These are phyloP conservation scores for Tapirus terrestris DNA, from an alignment of 2,113 vertebrate species.

Conservation along the genomic window DNA sequence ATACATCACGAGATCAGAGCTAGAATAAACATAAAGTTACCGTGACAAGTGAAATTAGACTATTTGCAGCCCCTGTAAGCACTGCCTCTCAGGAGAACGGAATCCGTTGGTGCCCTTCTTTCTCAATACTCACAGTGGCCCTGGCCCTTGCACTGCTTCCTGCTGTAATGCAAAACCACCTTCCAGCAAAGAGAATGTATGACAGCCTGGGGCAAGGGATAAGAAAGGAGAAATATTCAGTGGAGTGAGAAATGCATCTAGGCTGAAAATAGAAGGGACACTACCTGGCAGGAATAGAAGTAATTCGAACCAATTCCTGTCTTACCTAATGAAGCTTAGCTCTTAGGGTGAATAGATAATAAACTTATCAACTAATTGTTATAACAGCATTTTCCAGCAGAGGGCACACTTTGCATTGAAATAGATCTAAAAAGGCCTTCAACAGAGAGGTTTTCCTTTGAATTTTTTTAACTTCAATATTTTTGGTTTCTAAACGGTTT, in stretches of 20 bases:
- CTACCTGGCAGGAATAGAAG: neutral
- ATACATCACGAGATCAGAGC: neutral
- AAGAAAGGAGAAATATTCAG: neutral
- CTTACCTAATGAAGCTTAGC: neutral
- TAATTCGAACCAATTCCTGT: neutral
- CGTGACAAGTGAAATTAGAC: neutral
- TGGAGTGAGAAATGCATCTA: neutral
- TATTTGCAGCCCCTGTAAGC: neutral
- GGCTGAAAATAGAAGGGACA: neutral
- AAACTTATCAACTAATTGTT: neutral
- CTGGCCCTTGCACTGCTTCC: neutral
- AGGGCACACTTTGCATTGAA: constrained; percentile 82
- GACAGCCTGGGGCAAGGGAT: neutral
- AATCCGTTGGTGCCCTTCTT: neutral
- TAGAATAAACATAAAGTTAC: neutral
- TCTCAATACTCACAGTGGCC: neutral
- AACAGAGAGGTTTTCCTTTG: neutral
- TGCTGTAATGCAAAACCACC: neutral
- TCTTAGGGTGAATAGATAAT: neutral
- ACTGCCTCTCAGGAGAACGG: neutral
- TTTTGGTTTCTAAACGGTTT: constrained; percentile 64
- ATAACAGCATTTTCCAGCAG: constrained; percentile 75
- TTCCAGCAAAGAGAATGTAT: neutral
- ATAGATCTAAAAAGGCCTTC: constrained; percentile 52
- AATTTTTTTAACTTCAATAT: constrained; percentile 29